Conservation (phyloP, 2,888 invertebrate genomes). For the Halocaridina rubra region DNA sequence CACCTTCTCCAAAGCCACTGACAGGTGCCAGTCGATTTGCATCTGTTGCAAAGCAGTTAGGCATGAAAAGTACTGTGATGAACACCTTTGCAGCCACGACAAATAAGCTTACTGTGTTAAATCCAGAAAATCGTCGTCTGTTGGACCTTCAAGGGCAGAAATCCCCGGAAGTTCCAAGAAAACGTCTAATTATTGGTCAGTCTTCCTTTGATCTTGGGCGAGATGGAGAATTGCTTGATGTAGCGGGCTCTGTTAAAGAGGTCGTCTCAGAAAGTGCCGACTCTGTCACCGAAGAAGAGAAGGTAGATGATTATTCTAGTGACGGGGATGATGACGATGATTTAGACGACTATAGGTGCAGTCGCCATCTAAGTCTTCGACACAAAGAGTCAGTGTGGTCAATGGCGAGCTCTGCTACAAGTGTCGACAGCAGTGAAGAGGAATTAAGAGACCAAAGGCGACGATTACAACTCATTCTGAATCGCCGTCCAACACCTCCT, state of each 20-base stretch:
- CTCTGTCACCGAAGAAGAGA: slow-evolving; percentile 4
- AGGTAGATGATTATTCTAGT: not conserved
- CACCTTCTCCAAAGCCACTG: not conserved
- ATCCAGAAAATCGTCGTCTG: slow-evolving; percentile 68
- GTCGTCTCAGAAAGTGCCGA: not conserved
- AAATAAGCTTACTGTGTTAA: slow-evolving; percentile 65
- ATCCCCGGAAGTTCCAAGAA: slow-evolving; percentile 65
- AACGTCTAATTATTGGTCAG: slow-evolving; percentile 67
- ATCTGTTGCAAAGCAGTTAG: slow-evolving; percentile 23
- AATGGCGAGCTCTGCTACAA: slow-evolving; percentile 57
- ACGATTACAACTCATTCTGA: slow-evolving; percentile 30
- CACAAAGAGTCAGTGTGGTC: slow-evolving; percentile 58
- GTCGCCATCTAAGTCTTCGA: not conserved
- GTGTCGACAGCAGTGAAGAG: slow-evolving; percentile 60
- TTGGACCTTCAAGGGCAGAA: slow-evolving; percentile 67
- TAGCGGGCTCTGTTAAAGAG: slow-evolving; percentile 63
- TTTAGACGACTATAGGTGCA: not conserved
- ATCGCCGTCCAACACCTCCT: not conserved
- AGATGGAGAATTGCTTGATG: slow-evolving; percentile 67
- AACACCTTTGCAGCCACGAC: slow-evolving; percentile 2
- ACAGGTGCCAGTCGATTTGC: slow-evolving; percentile 29
- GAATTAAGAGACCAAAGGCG: slow-evolving; percentile 50
- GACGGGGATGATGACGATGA: slow-evolving; percentile 21
- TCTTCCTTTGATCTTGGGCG: slow-evolving; percentile 67
- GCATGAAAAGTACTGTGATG: slow-evolving; percentile 11